phyloP scores from a whole-genome alignment of 1,140 invertebrate species.

The Rhizoglyphus robini region DNA sequence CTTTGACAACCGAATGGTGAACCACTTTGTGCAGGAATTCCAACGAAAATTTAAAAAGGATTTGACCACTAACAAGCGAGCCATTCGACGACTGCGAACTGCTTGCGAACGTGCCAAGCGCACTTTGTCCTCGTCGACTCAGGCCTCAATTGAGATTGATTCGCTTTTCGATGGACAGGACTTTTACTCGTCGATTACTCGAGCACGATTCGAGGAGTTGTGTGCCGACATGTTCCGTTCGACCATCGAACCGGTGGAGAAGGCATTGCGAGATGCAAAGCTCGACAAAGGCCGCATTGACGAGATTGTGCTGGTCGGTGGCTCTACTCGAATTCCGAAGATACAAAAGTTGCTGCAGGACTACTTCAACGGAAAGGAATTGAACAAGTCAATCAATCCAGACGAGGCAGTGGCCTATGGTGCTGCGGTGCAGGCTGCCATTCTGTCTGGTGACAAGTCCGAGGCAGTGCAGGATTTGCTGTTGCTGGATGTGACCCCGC shows the following conservation, averaged over 20 bases:
- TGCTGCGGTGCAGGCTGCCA: constrained; percentile 59
- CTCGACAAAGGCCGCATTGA: constrained; percentile 49
- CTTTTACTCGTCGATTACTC: constrained; percentile 86
- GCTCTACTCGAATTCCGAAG: constrained; percentile 94
- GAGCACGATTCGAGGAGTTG: constrained; percentile 86
- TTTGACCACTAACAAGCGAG: constrained; percentile 70
- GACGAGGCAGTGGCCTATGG: constrained; percentile 76
- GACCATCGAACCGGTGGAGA: constrained; percentile 34
- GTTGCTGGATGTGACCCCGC: constrained; percentile 79
- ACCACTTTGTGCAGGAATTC: constrained; percentile 91
- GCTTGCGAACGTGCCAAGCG: constrained; percentile 91
- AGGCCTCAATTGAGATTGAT: constrained; percentile 76
- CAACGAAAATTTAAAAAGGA: constrained; percentile 96
- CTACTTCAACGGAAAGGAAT: constrained; percentile 78
- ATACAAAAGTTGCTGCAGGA: constrained; percentile 68
- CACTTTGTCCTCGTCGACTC: constrained; percentile 81
- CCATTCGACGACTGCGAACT: constrained; percentile 74
- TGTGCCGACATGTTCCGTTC: constrained; percentile 65
- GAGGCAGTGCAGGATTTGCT: constrained; percentile 80
- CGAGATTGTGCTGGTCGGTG: constrained; percentile 92
- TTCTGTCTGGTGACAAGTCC: constrained; percentile 83
- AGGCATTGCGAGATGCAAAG: constrained; percentile 33
- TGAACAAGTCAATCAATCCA: constrained; percentile 92
- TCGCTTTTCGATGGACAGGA: constrained; percentile 88
- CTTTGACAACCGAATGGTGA: constrained; percentile 90